A percentile compares a stretch with the other conserved stretches of the same genome.
These are phyloP conservation scores for Dasysyrphus albostriatus DNA, from an alignment of 2,888 invertebrate species.

Conservation along the genomic window DNA sequence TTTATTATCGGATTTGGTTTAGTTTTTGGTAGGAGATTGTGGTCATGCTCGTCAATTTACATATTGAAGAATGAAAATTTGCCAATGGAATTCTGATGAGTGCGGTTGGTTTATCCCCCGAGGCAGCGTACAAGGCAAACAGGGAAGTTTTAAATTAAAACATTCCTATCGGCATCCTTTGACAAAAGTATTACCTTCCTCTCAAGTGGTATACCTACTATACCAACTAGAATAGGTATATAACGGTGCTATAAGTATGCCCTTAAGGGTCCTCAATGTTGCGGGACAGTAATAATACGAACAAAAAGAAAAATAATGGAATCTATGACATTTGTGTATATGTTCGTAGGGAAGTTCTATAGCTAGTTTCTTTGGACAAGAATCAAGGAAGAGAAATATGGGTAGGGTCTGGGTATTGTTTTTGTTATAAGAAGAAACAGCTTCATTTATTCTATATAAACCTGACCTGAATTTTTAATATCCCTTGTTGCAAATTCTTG, in stretches of 20 bases:
- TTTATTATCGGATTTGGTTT: slow-evolving; percentile 25
- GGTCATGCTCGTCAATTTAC: slow-evolving; percentile 61
- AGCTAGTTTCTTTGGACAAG: slow-evolving; percentile 1
- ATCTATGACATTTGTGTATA: slow-evolving; percentile 65
- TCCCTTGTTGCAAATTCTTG: slow-evolving; percentile 45
- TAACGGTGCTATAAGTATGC: slow-evolving; percentile 13
- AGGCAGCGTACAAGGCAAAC: neutral
- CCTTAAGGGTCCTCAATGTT: slow-evolving; percentile 64
- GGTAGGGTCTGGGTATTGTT: slow-evolving; percentile 30
- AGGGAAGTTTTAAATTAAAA: slow-evolving; percentile 69
- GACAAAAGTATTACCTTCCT: slow-evolving; percentile 66
- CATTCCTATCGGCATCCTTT: slow-evolving; percentile 72
- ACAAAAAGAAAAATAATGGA: slow-evolving; percentile 47
- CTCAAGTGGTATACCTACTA: neutral
- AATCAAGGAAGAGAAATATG: neutral
- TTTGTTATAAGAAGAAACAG: slow-evolving; percentile 42
- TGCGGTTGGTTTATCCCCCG: slow-evolving; percentile 44
- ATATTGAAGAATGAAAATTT: slow-evolving; percentile 74
- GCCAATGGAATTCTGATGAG: slow-evolving; percentile 75
- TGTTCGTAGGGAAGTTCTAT: slow-evolving; percentile 39
- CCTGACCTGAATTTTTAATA: slow-evolving; percentile 74
- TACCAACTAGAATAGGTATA: neutral
- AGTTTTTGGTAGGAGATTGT: neutral
- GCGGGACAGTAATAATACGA: slow-evolving; percentile 61
- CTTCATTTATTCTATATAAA: slow-evolving; percentile 70